Percentiles rank a stretch among this genome's conserved stretches.
Evolutionary conservation across 2,888 invertebrate genomes (phyloP).

Genomic region (Eupithecia subfuscata): DNA sequence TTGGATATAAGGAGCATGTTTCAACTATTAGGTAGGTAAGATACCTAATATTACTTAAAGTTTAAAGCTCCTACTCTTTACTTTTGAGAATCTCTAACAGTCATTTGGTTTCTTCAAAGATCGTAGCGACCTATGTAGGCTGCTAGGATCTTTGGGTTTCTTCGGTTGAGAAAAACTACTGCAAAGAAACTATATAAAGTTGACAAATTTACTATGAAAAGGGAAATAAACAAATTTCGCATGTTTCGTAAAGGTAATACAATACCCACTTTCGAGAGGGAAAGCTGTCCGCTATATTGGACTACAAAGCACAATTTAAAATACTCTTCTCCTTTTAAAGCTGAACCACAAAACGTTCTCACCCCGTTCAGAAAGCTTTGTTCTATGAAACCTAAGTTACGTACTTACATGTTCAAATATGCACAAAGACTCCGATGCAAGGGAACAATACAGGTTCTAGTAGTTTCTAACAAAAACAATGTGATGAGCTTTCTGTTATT

Average conservation of each 20-base stretch:
- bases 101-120: background rate
- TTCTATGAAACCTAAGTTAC: background rate
- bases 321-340: background rate
- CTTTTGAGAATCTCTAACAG: background rate
- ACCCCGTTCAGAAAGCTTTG: background rate
- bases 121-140: no score
- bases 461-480: conserved; percentile 47
- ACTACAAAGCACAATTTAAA: background rate
- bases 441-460: conserved; percentile 47
- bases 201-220: no score
- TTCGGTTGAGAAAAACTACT: background rate
- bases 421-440: conserved; percentile 41
- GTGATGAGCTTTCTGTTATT: conserved; percentile 25
- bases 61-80: background rate
- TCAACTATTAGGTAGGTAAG: background rate
- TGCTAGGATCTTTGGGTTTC: background rate
- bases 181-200: background rate
- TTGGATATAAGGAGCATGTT: background rate
- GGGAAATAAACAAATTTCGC: no score
- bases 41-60: no score
- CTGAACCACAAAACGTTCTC: background rate
- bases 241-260: no score
- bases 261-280: background rate
- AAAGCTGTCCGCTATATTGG: background rate
- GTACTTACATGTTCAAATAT: background rate